phyloP scores from a whole-genome alignment of 1,140 invertebrate genomes.

The Plodia interpunctella region DNA sequence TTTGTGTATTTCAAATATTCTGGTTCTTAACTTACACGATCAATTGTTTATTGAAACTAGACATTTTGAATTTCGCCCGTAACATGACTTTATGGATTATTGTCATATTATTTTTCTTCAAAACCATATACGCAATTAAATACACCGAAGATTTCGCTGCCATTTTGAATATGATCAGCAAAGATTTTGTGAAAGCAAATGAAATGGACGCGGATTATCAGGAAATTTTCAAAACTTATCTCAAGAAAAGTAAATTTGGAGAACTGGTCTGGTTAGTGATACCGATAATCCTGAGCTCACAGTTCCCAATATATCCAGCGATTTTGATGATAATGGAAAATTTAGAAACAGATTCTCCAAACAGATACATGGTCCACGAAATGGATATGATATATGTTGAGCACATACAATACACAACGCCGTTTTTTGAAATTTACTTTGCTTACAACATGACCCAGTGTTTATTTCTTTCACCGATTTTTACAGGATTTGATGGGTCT shows the following conservation, averaged over 20 bases:
- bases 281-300: conserved; percentile 38
- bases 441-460: conserved; percentile 42
- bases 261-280: conserved; percentile 46
- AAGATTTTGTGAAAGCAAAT: conserved; percentile 47
- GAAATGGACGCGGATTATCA: conserved; percentile 43
- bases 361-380: conserved; percentile 52
- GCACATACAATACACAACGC: conserved; percentile 48
- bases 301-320: conserved; percentile 47
- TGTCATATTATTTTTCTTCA: conserved; percentile 44
- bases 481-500: conserved; percentile 51
- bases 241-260: conserved; percentile 43
- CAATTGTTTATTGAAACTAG: conserved; percentile 35
- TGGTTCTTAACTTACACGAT: conserved; percentile 46
- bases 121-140: conserved; percentile 39
- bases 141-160: conserved; percentile 39
- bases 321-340: conserved; percentile 36
- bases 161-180: conserved; percentile 40
- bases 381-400: conserved; percentile 48
- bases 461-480: conserved; percentile 38
- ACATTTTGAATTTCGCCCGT: conserved; percentile 45
- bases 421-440: conserved; percentile 50
- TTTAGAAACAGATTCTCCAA: conserved; percentile 33
- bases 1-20: conserved; percentile 15
- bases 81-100: conserved; percentile 45
- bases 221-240: conserved; percentile 38